Percentiles rank a stretch among this genome's conserved stretches.
phyloP scores from a whole-genome alignment of 2,113 vertebrate genomes.

The Actenoides hombroni region DNA sequence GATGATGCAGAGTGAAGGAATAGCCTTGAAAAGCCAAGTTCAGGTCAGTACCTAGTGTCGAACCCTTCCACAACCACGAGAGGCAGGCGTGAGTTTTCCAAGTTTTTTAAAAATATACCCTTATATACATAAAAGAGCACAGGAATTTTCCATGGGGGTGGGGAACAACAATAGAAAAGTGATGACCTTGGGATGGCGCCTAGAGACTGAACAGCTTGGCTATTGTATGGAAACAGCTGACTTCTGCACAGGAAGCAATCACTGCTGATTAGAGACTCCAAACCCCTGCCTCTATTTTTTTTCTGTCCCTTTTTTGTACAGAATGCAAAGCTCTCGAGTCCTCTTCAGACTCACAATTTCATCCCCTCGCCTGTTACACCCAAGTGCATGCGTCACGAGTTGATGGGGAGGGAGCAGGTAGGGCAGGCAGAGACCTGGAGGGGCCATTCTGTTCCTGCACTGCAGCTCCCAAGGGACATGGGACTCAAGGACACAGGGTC shows the following conservation, averaged over 20 bases:
- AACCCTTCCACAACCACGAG: neutral
- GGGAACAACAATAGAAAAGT: constrained; percentile 68
- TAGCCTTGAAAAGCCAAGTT: neutral
- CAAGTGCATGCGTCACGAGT: neutral
- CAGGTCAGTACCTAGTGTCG: neutral
- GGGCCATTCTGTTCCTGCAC: neutral
- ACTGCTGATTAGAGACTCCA: constrained; percentile 61
- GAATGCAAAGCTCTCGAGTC: neutral
- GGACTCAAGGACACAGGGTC: neutral
- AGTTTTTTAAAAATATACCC: neutral
- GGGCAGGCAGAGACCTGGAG: neutral
- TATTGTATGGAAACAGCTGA: constrained; percentile 78
- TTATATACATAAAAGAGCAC: constrained; percentile 24
- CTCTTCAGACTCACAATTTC: neutral
- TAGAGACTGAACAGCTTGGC: constrained; percentile 65
- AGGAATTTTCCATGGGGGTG: constrained; percentile 68
- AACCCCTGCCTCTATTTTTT: constrained; percentile 10
- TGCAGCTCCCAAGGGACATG: neutral
- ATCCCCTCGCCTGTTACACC: neutral
- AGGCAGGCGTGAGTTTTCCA: constrained; percentile 22
- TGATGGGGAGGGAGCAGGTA: neutral
- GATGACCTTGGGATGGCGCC: constrained; percentile 79
- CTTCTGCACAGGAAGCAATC: constrained; percentile 79
- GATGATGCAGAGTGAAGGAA: neutral
- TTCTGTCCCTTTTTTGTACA: neutral